Evolutionary conservation across 64 coral and sea anemone genomes (phyloP), one percentile per base, ranked within the genome.

Genomic region (Pachyseris speciosa): DNA sequence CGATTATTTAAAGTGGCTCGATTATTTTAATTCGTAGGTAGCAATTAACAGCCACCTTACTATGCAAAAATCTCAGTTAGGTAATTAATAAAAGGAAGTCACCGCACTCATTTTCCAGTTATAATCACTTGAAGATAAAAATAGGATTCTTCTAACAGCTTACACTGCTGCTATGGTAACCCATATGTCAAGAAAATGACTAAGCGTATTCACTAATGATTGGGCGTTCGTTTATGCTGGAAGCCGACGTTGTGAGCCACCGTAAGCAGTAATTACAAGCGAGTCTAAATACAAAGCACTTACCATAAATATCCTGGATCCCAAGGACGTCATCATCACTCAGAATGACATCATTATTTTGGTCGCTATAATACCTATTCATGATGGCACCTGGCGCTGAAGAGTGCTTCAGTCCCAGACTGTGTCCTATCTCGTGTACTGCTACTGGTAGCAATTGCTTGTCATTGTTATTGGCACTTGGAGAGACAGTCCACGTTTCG

Each of bases 391-490:
- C 34, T 38, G 72, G 3, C 2, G 26, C 61, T 3, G 1, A 0
- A 12, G 94, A 86, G 43, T 95, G 94, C 0, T 34, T 9, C 24
- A 95, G 33, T 24, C 94, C 94, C 10, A 95, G 42, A 31, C 87
- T 91, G 38, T 95, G 94, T 0, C 94, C 94, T 43, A 95, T 86
- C 52, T 95, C 94, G 37, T 95, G 94, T 1, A 73, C 25, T 22
- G 88, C 88, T 27, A 86, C 81, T 7, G 27, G 30, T 4, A 72
- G 25, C 12, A 94, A 42, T 22, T 59, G 80, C 22, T 72, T 74
- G 9, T 86, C 17, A 36, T 8, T 33, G 1, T 7, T 45, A 4
- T 27, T 57, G n/a, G 49, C 71, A 4, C n/a, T n/a, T n/a, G 26
- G 47, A 27, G 22, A 20, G 8, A 63, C 26, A 9, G 68, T 86